phyloP scores from a whole-genome alignment of 2,888 invertebrate genomes.

The Parasteatoda lunata region DNA sequence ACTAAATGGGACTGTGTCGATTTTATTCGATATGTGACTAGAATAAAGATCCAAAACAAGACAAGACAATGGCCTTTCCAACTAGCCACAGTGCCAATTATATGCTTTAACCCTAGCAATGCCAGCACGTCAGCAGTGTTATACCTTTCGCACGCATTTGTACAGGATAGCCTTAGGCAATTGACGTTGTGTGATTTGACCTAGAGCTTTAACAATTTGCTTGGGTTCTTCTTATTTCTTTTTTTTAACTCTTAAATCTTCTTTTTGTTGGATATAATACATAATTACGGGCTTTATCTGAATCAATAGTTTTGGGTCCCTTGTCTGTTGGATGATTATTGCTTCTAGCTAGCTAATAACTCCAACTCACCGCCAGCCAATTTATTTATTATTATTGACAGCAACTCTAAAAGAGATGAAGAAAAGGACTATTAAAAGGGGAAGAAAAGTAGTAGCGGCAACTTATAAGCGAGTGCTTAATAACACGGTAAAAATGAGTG shows the following conservation, averaged over 20 bases:
- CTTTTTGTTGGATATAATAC: slow-evolving; percentile 62
- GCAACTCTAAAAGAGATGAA: slow-evolving; percentile 18
- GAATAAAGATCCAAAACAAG: slow-evolving; percentile 44
- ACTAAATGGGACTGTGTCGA: slow-evolving; percentile 8
- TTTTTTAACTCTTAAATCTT: slow-evolving; percentile 23
- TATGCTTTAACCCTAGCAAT: slow-evolving; percentile 24
- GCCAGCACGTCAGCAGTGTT: slow-evolving; percentile 54
- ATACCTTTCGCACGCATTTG: slow-evolving; percentile 62
- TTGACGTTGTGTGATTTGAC: slow-evolving; percentile 57
- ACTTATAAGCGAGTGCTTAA: slow-evolving; percentile 49
- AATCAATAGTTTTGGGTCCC: slow-evolving; percentile 55
- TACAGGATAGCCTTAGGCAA: slow-evolving; percentile 7
- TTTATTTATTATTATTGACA: slow-evolving; percentile 62
- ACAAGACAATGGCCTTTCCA: slow-evolving; percentile 51
- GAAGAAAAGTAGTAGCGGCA: not conserved
- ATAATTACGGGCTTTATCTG: slow-evolving; percentile 61
- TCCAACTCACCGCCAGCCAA: slow-evolving; percentile 36
- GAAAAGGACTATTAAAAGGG: slow-evolving; percentile 30
- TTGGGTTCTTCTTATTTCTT: not conserved
- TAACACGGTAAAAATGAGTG: slow-evolving; percentile 49
- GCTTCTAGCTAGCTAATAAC: slow-evolving; percentile 51
- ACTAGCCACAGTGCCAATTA: slow-evolving; percentile 52
- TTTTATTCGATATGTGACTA: slow-evolving; percentile 43
- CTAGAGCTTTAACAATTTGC: slow-evolving; percentile 41
- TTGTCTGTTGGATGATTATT: slow-evolving; percentile 60